These are phyloP conservation scores for Erinaceus europaeus DNA, from an alignment of 2,113 vertebrate species.

Conservation along the genomic window DNA sequence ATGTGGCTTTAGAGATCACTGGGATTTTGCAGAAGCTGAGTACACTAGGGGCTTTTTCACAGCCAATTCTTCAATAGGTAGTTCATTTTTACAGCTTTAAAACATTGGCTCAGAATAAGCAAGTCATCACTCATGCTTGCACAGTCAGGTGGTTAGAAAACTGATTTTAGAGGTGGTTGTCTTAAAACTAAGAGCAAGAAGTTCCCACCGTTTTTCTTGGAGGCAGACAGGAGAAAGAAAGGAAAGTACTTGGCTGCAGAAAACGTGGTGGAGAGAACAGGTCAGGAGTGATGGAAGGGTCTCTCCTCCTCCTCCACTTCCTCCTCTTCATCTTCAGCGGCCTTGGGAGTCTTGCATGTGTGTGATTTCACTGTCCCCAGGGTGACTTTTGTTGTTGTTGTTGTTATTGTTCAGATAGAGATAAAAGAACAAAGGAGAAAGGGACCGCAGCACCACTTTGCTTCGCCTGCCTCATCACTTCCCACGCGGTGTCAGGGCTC, in stretches of 20 bases:
- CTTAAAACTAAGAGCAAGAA: not conserved
- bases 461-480: too few relatives aligned
- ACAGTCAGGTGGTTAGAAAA: not conserved
- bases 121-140: not conserved
- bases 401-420: too few relatives aligned
- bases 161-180: too few relatives aligned
- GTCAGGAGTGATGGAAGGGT: too few relatives aligned
- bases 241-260: fast-evolving
- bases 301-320: too few relatives aligned
- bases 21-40: not conserved
- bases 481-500: too few relatives aligned
- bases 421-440: not conserved
- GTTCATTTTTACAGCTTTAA: slow-evolving; percentile 49
- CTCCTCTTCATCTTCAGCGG: too few relatives aligned
- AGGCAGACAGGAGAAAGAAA: not conserved
- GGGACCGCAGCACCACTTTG: too few relatives aligned
- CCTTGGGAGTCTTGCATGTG: too few relatives aligned
- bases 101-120: not conserved
- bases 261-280: fast-evolving
- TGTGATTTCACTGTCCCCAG: too few relatives aligned
- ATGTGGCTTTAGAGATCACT: too few relatives aligned
- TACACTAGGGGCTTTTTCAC: not conserved
- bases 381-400: too few relatives aligned
- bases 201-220: not conserved
- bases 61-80: not conserved